These are phyloP conservation scores for Caenorhabditis auriculariae DNA, from an alignment of 2,888 invertebrate genomes.

Conservation along the genomic window DNA sequence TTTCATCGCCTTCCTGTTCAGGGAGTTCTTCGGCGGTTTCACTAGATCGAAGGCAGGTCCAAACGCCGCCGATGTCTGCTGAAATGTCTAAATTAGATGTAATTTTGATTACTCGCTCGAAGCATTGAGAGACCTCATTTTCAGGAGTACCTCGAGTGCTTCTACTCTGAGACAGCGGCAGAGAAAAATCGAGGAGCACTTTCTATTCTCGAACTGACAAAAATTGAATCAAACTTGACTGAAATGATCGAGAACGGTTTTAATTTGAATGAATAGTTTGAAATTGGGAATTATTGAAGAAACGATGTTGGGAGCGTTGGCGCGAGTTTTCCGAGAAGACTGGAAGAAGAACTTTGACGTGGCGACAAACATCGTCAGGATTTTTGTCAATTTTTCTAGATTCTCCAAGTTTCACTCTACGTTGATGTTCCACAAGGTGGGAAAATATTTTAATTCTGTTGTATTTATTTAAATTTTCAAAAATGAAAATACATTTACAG, in stretches of 20 bases:
- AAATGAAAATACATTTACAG: no score
- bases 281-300: constrained; percentile 65
- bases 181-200: constrained; percentile 88
- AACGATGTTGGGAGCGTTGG: constrained; percentile 88
- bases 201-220: constrained; percentile 84
- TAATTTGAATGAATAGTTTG: background rate
- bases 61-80: constrained; percentile 18
- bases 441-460: background rate
- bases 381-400: constrained; percentile 94
- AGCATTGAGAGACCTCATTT: constrained; percentile 63
- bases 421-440: constrained; percentile 89
- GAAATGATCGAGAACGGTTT: constrained; percentile 89
- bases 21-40: constrained; percentile 40
- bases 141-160: constrained; percentile 88
- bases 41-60: constrained; percentile 13
- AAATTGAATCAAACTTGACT: constrained; percentile 89
- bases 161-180: constrained; percentile 80
- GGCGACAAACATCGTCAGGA: constrained; percentile 91
- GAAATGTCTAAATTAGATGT: constrained; percentile 42
- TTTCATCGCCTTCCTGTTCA: background rate
- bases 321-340: constrained; percentile 92
- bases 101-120: constrained; percentile 2
- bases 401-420: constrained; percentile 92
- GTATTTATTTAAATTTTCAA: no score
- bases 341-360: constrained; percentile 94